Evolutionary conservation across 2,797 vertebrate genomes (phyloP).

Genomic region (Acrossocheilus fasciatus): DNA sequence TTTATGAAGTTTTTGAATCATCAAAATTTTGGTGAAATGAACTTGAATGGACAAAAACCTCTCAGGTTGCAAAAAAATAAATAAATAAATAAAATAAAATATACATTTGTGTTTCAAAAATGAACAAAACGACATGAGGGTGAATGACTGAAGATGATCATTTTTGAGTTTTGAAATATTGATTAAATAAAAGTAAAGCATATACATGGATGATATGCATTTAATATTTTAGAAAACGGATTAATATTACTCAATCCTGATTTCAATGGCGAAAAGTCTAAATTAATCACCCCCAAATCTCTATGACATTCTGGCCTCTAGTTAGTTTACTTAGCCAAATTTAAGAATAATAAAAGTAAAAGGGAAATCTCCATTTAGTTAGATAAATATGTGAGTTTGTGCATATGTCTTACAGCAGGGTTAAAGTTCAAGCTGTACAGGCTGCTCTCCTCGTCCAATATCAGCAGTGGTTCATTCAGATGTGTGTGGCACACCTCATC

Average conservation of each 20-base stretch:
- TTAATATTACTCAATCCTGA: not conserved
- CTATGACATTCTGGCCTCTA: not conserved
- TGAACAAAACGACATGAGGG: not conserved
- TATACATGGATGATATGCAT: not conserved
- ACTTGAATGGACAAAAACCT: not conserved
- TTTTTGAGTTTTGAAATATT: not conserved
- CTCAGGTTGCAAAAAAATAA: not conserved
- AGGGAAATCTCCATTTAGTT: not conserved
- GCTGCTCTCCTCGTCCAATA: conserved; percentile 66
- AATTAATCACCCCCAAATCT: not conserved
- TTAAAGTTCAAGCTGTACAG: conserved; percentile 80
- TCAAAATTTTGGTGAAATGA: not conserved
- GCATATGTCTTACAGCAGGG: conserved; percentile 72
- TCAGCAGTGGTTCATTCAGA: conserved; percentile 75
- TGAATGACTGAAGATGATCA: not conserved
- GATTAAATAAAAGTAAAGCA: not conserved
- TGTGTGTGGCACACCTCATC: conserved; percentile 74
- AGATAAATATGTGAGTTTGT: not conserved
- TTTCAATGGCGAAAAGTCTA: not conserved
- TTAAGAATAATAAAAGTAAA: not conserved
- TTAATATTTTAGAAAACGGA: not conserved
- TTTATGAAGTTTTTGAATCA: too few relatives aligned
- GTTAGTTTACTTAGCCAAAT: not conserved
- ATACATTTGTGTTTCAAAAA: not conserved
- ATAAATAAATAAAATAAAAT: not conserved